Percentiles rank a stretch among this genome's conserved stretches.
phyloP scores from a whole-genome alignment of 2,113 vertebrate species.

The Oplegnathus fasciatus region DNA sequence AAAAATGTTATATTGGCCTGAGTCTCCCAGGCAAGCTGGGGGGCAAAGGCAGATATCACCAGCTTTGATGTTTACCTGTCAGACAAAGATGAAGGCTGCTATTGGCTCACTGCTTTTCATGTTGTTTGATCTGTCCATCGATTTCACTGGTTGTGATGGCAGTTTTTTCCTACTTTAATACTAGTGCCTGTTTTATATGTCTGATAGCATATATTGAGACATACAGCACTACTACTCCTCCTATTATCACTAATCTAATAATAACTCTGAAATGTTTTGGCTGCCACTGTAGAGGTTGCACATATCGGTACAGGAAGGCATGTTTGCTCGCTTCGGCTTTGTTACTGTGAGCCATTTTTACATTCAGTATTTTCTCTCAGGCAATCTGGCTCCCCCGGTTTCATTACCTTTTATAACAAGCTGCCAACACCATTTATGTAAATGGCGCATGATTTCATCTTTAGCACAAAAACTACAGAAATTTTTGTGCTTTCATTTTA shows the following conservation, averaged over 20 bases:
- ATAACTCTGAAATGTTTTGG: not conserved
- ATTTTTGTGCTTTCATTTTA: conserved; percentile 42
- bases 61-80: conserved; percentile 43
- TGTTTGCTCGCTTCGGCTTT: conserved; percentile 9
- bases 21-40: conserved; percentile 14
- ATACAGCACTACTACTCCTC: not conserved
- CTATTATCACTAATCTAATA: not conserved
- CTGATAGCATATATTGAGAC: not conserved
- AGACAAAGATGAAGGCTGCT: conserved; percentile 22
- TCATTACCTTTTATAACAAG: conserved; percentile 61
- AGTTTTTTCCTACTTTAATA: not conserved
- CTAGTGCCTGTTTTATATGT: not conserved
- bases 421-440: conserved; percentile 48
- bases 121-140: not conserved
- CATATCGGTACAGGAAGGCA: not conserved
- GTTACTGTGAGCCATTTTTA: not conserved
- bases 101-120: not conserved
- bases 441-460: conserved; percentile 49
- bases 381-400: conserved; percentile 26
- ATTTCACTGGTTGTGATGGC: not conserved
- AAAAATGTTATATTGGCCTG: conserved; percentile 30
- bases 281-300: not conserved
- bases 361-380: conserved; percentile 29
- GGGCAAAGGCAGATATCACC: conserved; percentile 40
- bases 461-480: conserved; percentile 29